These are phyloP conservation scores for Seira ritae DNA, from an alignment of 2,888 invertebrate genomes.

Conservation along the genomic window DNA sequence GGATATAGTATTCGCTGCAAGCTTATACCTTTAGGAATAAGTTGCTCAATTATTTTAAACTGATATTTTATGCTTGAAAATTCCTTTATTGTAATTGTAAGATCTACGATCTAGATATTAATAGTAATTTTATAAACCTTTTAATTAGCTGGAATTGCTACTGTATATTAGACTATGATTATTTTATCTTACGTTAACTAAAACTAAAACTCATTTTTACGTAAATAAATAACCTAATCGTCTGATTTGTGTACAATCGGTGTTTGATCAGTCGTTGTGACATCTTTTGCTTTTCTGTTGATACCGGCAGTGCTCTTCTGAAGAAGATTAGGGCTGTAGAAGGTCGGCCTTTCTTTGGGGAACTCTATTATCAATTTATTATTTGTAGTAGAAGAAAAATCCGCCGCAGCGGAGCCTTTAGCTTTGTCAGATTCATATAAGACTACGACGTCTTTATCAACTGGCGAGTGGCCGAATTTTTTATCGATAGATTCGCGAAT, in stretches of 20 bases:
- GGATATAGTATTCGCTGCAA: conserved; percentile 99
- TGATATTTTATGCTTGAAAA: too few species aligned
- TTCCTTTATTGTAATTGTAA: too few species aligned
- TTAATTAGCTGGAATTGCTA: too few species aligned
- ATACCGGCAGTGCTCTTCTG: conserved; percentile 86
- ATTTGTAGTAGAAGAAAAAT: conserved; percentile 69
- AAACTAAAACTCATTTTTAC: too few species aligned
- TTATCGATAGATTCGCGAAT: conserved; percentile 87
- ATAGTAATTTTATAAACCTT: too few species aligned
- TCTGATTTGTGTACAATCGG: conserved; percentile 60
- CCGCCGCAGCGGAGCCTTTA: conserved; percentile 75
- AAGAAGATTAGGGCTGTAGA: conserved; percentile 91
- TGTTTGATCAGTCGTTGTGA: conserved; percentile 54
- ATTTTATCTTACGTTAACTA: too few species aligned
- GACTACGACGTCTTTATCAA: conserved; percentile 90
- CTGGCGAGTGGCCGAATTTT: conserved; percentile 83
- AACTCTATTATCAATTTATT: conserved; percentile 89
- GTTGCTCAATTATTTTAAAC: too few species aligned
- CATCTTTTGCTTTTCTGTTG: conserved; percentile 62
- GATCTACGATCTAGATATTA: too few species aligned
- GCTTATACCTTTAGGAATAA: conserved; percentile 93
- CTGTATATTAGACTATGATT: too few species aligned
- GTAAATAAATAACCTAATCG: too few species aligned
- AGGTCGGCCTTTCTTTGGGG: conserved; percentile 88
- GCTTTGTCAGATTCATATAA: conserved; percentile 88